phyloP scores from a whole-genome alignment of 2,888 invertebrate genomes.

The Philopedon plagiatum region DNA sequence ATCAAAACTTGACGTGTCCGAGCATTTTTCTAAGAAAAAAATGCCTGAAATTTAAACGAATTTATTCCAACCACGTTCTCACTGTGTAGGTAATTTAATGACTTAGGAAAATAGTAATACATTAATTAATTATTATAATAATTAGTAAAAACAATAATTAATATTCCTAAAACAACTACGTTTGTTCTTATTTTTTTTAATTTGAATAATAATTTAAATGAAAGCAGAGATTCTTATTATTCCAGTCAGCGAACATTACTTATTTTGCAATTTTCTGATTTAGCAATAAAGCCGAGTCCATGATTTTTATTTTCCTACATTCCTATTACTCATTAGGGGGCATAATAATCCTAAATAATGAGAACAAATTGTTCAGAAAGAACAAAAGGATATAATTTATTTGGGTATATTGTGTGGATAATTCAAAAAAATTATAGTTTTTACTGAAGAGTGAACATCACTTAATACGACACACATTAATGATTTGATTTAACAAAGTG shows the following conservation, averaged over 20 bases:
- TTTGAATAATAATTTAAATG: not conserved
- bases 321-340: not conserved
- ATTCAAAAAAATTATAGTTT: not conserved
- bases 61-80: too few species aligned
- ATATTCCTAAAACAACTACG: too few species aligned
- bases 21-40: too few species aligned
- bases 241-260: not conserved
- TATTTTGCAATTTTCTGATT: constrained; percentile 13
- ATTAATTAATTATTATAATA: too few species aligned
- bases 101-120: too few species aligned
- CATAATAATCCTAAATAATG: not conserved
- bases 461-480: constrained; percentile 1
- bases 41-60: too few species aligned
- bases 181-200: too few species aligned
- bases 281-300: not conserved
- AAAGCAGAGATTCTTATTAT: not conserved
- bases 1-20: too few species aligned
- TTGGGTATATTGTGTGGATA: not conserved
- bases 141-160: too few species aligned
- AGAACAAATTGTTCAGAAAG: not conserved
- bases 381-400: not conserved
- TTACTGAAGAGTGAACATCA: not conserved
- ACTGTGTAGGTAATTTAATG: too few species aligned
- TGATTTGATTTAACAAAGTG: constrained; percentile 5
- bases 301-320: not conserved